phyloP scores from a whole-genome alignment of 2,888 invertebrate genomes.

The Archips xylosteana region DNA sequence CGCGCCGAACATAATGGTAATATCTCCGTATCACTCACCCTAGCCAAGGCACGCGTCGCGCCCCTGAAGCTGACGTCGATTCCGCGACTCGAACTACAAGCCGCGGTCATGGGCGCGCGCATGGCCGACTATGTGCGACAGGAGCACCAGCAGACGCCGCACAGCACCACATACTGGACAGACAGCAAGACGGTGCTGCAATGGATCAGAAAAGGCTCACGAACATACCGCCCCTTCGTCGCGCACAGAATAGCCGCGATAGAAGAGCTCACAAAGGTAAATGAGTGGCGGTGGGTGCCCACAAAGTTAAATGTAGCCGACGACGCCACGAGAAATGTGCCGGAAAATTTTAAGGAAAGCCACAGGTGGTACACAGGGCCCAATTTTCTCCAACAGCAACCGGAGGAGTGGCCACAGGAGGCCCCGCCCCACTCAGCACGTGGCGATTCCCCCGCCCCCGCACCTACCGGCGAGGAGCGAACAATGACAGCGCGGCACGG shows the following conservation, averaged over 20 bases:
- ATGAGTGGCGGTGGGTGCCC: conserved; percentile 2
- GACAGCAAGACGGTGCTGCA: background rate
- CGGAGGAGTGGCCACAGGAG: background rate
- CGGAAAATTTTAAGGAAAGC: background rate
- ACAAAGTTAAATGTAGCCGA: background rate
- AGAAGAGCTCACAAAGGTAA: background rate
- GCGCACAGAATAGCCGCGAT: background rate
- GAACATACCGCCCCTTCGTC: background rate
- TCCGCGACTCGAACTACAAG: conserved; percentile 43
- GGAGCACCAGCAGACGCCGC: background rate
- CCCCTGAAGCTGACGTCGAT: conserved; percentile 39
- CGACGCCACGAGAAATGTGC: background rate
- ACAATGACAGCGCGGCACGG: too few species aligned
- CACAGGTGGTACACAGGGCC: background rate
- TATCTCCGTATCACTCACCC: conserved; percentile 18
- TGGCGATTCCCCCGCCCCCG: too few species aligned
- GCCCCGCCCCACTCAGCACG: background rate
- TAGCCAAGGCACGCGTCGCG: conserved; percentile 36
- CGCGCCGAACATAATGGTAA: background rate
- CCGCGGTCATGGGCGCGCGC: conserved; percentile 40
- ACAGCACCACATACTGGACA: background rate
- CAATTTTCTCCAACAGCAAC: background rate
- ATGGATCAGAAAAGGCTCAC: background rate
- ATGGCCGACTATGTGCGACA: background rate
- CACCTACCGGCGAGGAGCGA: too few species aligned